Conservation (phyloP, 2,113 vertebrate genomes). For the Lanius collurio region DNA sequence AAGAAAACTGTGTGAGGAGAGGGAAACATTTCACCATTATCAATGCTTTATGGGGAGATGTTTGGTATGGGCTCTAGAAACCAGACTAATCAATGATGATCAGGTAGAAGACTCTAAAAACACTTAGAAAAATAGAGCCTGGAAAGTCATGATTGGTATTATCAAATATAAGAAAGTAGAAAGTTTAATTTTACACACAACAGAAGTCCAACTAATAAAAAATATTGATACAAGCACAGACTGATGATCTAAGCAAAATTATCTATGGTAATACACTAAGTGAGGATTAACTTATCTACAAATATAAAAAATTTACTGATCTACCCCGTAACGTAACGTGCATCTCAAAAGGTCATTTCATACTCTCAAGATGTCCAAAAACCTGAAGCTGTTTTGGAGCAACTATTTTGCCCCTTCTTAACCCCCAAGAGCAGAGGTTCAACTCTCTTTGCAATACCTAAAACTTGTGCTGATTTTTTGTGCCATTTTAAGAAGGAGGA, state of each 20-base stretch:
- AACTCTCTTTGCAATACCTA: neutral
- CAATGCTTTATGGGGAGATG: neutral
- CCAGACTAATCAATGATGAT: neutral
- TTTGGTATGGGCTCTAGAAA: neutral
- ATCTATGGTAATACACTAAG: neutral
- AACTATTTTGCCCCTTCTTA: neutral
- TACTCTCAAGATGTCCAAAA: neutral
- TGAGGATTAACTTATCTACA: neutral
- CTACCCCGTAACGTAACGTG: neutral
- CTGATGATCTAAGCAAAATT: neutral
- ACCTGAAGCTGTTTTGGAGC: neutral
- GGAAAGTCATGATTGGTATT: neutral
- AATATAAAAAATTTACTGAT: neutral
- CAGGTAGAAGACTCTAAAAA: neutral
- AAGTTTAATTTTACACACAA: neutral
- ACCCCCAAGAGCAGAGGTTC: neutral
- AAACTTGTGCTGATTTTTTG: neutral
- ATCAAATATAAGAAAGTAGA: neutral
- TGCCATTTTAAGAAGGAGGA: neutral
- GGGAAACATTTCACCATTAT: neutral
- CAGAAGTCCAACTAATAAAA: neutral
- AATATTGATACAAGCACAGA: neutral
- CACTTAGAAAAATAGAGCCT: neutral
- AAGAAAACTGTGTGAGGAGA: neutral
- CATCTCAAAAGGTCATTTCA: neutral